Percentiles rank a stretch among this genome's conserved stretches.
phyloP scores from a whole-genome alignment of 2,888 invertebrate genomes.

The Diabrotica balteata region DNA sequence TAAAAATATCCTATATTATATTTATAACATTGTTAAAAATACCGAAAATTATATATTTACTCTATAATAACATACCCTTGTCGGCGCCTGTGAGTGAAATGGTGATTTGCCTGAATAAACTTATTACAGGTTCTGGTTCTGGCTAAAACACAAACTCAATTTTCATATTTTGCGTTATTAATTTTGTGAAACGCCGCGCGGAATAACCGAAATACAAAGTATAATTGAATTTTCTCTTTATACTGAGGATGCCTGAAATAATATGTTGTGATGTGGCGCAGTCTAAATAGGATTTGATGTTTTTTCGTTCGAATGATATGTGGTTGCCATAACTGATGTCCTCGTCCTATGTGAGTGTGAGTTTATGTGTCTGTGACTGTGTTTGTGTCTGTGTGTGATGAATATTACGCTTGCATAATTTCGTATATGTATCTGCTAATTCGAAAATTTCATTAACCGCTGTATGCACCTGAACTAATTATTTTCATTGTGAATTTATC shows the following conservation, averaged over 20 bases:
- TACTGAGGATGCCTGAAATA: constrained; percentile 29
- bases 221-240: constrained; percentile 33
- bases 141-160: constrained; percentile 31
- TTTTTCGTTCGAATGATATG: constrained; percentile 20
- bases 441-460: constrained; percentile 17
- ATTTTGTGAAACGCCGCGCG: constrained; percentile 32
- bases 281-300: constrained; percentile 24
- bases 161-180: constrained; percentile 37
- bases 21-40: too few species aligned
- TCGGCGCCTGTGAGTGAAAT: not conserved
- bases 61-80: not conserved
- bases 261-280: constrained; percentile 31
- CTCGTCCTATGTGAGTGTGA: constrained; percentile 8
- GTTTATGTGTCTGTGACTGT: not conserved
- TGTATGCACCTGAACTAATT: constrained; percentile 17
- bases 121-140: constrained; percentile 26
- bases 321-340: constrained; percentile 7
- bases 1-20: too few species aligned
- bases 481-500: constrained; percentile 10
- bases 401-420: constrained; percentile 16
- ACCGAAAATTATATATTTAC: too few species aligned
- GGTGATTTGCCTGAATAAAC: constrained; percentile 32
- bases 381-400: constrained; percentile 6
- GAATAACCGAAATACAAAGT: constrained; percentile 33
- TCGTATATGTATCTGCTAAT: constrained; percentile 21